Percentiles rank a stretch among this genome's conserved stretches.
phyloP scores from a whole-genome alignment of 2,113 vertebrate species.

The Excalfactoria chinensis region DNA sequence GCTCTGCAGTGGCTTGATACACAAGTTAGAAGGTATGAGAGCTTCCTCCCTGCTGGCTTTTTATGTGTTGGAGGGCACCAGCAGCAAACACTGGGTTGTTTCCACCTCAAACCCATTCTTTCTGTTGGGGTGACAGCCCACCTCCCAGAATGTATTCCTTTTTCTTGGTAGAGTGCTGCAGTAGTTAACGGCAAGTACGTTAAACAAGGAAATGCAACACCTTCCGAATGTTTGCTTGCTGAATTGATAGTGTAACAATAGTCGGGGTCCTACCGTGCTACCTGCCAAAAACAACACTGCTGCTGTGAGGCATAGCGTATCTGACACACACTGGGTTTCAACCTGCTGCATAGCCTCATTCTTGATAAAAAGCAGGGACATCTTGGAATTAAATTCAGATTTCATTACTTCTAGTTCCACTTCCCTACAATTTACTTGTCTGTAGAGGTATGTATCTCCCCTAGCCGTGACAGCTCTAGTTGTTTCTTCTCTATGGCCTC shows the following conservation, averaged over 20 bases:
- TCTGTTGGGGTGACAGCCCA: not conserved
- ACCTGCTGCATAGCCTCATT: not conserved
- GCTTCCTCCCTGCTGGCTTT: not conserved
- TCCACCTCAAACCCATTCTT: not conserved
- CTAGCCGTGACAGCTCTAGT: not conserved
- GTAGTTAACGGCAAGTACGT: not conserved
- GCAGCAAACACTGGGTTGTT: not conserved
- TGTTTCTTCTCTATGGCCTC: not conserved
- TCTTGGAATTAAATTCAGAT: slow-evolving; percentile 29
- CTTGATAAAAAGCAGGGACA: not conserved
- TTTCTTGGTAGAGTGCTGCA: not conserved
- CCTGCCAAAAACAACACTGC: not conserved
- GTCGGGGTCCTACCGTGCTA: not conserved
- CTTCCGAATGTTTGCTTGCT: not conserved
- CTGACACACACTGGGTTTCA: not conserved
- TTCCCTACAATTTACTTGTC: not conserved
- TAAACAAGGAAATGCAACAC: not conserved
- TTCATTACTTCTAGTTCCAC: not conserved
- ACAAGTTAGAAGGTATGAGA: not conserved
- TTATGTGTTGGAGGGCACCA: not conserved
- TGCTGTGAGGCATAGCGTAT: not conserved
- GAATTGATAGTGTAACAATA: not conserved
- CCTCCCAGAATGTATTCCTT: not conserved
- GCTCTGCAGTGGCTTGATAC: not conserved
- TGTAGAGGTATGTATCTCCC: not conserved